Conservation (phyloP, 2,113 vertebrate species). For the Petroica traversi region DNA sequence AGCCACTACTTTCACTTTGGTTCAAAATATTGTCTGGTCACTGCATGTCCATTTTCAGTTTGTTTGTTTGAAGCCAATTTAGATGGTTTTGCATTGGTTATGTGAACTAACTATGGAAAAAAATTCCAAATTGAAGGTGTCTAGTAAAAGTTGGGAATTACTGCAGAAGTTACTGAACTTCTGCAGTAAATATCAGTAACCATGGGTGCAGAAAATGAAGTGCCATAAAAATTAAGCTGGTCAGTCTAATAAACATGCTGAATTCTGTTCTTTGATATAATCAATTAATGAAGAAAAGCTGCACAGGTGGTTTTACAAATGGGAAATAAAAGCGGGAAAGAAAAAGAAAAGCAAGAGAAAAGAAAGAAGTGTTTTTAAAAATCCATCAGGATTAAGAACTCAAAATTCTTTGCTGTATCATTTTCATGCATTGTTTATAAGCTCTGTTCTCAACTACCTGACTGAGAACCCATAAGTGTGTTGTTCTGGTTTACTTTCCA, state of each 20-base stretch:
- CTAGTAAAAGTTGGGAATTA: neutral
- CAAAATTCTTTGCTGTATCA: neutral
- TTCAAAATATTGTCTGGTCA: neutral
- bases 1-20: neutral
- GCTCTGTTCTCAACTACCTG: neutral
- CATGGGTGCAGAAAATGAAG: neutral
- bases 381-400: neutral
- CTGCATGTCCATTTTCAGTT: neutral
- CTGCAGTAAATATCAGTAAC: neutral
- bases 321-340: neutral
- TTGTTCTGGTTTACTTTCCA: neutral
- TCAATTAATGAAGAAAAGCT: neutral
- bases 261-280: neutral
- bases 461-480: neutral
- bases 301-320: neutral
- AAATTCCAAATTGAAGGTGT: neutral
- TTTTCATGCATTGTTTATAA: neutral
- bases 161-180: neutral
- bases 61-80: neutral
- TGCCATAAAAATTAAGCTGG: neutral
- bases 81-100: neutral
- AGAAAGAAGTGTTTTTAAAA: neutral
- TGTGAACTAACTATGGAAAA: neutral
- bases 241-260: neutral
- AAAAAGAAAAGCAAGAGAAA: neutral